These are phyloP conservation scores for Metellina segmentata DNA, from an alignment of 2,888 invertebrate species.

Conservation along the genomic window DNA sequence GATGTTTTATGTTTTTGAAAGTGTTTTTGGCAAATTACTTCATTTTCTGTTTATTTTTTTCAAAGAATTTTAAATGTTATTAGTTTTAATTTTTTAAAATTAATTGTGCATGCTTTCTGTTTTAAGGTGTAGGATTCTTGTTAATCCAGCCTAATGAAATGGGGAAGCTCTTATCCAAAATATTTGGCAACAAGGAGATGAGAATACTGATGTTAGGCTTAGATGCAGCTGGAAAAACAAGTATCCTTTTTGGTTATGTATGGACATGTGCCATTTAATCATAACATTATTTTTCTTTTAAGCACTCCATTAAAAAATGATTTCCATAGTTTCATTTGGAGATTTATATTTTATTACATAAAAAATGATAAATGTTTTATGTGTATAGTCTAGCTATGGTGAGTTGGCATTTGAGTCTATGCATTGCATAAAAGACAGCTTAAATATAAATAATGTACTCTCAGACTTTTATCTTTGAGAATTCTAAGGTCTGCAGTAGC, in stretches of 20 bases:
- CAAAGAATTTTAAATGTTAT: not conserved
- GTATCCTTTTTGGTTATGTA: constrained; percentile 85
- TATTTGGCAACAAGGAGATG: constrained; percentile 99
- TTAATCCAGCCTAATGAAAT: constrained; percentile 82
- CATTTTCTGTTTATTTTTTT: not conserved
- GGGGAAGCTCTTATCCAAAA: constrained; percentile 99
- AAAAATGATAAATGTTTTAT: not conserved
- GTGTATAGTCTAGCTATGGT: not conserved
- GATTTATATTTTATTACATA: not conserved
- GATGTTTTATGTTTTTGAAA: not conserved
- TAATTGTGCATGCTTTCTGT: not conserved
- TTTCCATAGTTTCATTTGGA: too few species aligned
- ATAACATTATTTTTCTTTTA: not conserved
- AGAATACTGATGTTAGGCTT: constrained; percentile 99
- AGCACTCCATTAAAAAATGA: not conserved
- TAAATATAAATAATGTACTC: too few species aligned
- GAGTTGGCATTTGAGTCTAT: too few species aligned
- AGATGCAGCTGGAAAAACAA: constrained; percentile 99
- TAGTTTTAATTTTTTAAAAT: not conserved
- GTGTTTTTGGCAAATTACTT: too few species aligned
- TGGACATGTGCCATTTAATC: not conserved
- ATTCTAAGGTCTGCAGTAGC: too few species aligned
- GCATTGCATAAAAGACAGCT: too few species aligned
- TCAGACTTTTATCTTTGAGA: too few species aligned
- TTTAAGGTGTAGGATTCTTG: constrained; percentile 23